A percentile compares a stretch with the other conserved stretches of the same genome.
Conservation (phyloP, 2,888 invertebrate genomes). For the Sinhomidia bicolor region DNA sequence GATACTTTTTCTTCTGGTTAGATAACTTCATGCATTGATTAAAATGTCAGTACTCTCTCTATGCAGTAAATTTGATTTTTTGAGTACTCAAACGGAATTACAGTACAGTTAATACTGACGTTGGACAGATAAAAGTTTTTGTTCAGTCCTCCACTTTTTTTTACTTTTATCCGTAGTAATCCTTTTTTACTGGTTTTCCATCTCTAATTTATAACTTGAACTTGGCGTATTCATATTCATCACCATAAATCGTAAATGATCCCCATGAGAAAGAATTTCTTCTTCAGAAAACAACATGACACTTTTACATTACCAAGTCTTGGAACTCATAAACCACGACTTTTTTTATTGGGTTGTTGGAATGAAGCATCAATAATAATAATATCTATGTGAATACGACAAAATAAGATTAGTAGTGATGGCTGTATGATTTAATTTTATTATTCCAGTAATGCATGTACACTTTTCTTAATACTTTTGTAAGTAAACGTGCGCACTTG, state of each 20-base stretch:
- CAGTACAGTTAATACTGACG: conserved; percentile 17
- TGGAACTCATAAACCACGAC: not conserved
- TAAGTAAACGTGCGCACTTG: not conserved
- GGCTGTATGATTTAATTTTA: conserved; percentile 10
- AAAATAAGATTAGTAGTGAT: not conserved
- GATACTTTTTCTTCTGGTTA: not conserved
- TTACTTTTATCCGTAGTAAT: too few relatives aligned
- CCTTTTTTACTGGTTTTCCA: too few relatives aligned
- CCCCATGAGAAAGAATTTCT: not conserved
- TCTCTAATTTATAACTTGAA: too few relatives aligned
- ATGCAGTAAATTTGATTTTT: not conserved
- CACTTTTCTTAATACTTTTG: not conserved
- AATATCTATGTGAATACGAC: not conserved
- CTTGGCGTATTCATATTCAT: too few relatives aligned
- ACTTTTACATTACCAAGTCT: too few relatives aligned
- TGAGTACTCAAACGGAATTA: not conserved
- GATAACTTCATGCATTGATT: conserved; percentile 2
- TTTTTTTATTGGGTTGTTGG: not conserved
- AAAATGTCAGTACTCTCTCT: conserved; percentile 10
- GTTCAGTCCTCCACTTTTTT: not conserved
- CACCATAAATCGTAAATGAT: too few relatives aligned
- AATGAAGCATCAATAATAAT: not conserved
- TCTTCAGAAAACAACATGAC: too few relatives aligned
- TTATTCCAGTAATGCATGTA: not conserved
- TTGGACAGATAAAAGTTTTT: not conserved